These are phyloP conservation scores for Formica exsecta DNA, from an alignment of 1,140 invertebrate species.

Conservation along the genomic window DNA sequence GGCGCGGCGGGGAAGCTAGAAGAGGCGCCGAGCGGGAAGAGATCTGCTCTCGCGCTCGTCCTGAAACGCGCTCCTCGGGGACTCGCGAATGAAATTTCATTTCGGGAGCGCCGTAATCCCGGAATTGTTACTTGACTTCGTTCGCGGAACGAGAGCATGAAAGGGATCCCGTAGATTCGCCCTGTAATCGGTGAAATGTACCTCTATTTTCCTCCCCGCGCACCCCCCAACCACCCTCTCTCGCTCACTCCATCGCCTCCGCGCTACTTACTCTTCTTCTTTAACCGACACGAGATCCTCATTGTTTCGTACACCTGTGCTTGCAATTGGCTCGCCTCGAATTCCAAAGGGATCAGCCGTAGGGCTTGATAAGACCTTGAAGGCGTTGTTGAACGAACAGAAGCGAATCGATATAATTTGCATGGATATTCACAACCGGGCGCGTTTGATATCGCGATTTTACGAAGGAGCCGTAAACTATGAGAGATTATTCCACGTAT, in stretches of 20 bases:
- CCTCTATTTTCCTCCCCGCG: background rate
- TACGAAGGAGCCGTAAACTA: background rate
- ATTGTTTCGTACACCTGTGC: slow-evolving; percentile 74
- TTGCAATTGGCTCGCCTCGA: slow-evolving; percentile 66
- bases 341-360: slow-evolving; percentile 49
- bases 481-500: background rate
- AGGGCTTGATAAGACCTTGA: slow-evolving; percentile 59
- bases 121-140: slow-evolving; percentile 81
- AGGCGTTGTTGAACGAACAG: slow-evolving; percentile 48
- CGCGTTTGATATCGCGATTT: background rate
- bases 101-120: slow-evolving; percentile 78
- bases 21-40: slow-evolving; percentile 45
- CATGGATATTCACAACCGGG: slow-evolving; percentile 39
- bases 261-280: slow-evolving; percentile 32
- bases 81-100: slow-evolving; percentile 81
- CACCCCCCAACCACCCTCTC: no score
- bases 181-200: slow-evolving; percentile 74
- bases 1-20: slow-evolving; percentile 26
- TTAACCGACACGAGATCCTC: slow-evolving; percentile 60
- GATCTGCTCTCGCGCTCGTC: slow-evolving; percentile 54
- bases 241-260: background rate
- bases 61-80: slow-evolving; percentile 74
- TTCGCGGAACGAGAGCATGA: slow-evolving; percentile 73
- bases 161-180: slow-evolving; percentile 74
- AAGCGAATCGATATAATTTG: slow-evolving; percentile 63